These are phyloP conservation scores for Rhopalosiphum nymphaeae DNA, from an alignment of 2,888 invertebrate genomes.

Conservation along the genomic window DNA sequence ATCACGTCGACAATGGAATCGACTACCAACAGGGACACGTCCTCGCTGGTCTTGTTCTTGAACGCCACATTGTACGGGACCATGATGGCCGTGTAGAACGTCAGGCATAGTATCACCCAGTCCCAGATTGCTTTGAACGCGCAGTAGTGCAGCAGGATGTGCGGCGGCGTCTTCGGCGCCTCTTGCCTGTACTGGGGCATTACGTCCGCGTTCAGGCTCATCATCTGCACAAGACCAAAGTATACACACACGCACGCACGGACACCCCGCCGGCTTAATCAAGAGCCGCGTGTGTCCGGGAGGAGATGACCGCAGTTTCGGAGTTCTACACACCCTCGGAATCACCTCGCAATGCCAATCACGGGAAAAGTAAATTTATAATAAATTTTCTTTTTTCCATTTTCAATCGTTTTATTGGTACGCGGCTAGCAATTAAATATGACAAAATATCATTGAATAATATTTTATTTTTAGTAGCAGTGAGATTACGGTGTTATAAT, in stretches of 20 bases:
- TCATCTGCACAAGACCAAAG: conserved; percentile 77
- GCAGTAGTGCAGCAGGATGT: conserved; percentile 99
- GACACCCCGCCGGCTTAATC: conserved; percentile 6
- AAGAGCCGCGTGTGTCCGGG: background rate
- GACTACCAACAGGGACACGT: conserved; percentile 93
- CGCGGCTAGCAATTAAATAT: background rate
- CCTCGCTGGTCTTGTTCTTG: conserved; percentile 95
- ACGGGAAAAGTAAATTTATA: background rate
- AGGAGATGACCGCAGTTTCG: background rate
- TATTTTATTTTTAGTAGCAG: background rate
- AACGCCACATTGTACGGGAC: conserved; percentile 99
- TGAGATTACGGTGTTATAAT: too few species aligned
- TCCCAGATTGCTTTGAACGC: conserved; percentile 99
- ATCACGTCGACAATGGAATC: conserved; percentile 99
- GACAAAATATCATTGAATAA: background rate
- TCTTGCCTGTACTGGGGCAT: conserved; percentile 99
- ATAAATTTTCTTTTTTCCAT: background rate
- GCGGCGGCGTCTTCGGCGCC: conserved; percentile 99
- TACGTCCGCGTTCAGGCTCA: conserved; percentile 98
- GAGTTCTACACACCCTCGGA: background rate
- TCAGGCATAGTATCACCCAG: conserved; percentile 99
- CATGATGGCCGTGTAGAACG: conserved; percentile 99
- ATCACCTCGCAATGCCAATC: background rate
- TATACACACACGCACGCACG: conserved; percentile 55
- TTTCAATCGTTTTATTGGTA: background rate